phyloP scores from a whole-genome alignment of 2,113 vertebrate genomes.

The Parotia lawesii region DNA sequence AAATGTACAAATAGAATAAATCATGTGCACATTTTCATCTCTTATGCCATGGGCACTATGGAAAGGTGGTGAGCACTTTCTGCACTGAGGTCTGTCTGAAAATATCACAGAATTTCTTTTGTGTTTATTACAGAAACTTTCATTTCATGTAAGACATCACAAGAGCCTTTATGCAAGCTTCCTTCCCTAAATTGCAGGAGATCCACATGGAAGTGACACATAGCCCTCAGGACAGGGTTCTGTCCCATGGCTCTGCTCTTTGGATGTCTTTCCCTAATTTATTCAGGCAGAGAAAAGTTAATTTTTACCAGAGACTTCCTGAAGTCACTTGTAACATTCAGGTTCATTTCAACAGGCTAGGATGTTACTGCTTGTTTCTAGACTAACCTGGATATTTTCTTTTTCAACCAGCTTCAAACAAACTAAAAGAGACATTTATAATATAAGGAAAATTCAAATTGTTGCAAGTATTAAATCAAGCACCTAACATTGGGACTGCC shows the following conservation, averaged over 20 bases:
- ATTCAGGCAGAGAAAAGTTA: neutral
- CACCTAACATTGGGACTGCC: neutral
- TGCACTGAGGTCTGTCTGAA: neutral
- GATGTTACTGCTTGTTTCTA: neutral
- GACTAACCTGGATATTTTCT: neutral
- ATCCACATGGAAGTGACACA: accelerated
- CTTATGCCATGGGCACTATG: neutral
- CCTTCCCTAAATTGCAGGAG: neutral
- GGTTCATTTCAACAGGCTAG: neutral
- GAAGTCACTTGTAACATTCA: neutral
- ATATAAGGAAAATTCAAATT: neutral
- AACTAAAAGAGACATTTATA: neutral
- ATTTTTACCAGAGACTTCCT: neutral
- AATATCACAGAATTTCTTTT: neutral
- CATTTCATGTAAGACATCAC: neutral
- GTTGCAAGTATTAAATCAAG: neutral
- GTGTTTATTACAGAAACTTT: neutral
- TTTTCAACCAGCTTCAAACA: neutral
- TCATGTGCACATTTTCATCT: neutral
- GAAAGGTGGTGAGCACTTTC: neutral
- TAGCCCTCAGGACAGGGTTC: neutral
- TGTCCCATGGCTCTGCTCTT: neutral
- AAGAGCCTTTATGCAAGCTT: neutral
- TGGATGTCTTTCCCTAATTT: neutral
- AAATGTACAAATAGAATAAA: neutral